Evolutionary conservation across 2,888 invertebrate species (phyloP), one percentile per base, ranked within the genome.

Genomic region (Lasioglossum lativentre): DNA sequence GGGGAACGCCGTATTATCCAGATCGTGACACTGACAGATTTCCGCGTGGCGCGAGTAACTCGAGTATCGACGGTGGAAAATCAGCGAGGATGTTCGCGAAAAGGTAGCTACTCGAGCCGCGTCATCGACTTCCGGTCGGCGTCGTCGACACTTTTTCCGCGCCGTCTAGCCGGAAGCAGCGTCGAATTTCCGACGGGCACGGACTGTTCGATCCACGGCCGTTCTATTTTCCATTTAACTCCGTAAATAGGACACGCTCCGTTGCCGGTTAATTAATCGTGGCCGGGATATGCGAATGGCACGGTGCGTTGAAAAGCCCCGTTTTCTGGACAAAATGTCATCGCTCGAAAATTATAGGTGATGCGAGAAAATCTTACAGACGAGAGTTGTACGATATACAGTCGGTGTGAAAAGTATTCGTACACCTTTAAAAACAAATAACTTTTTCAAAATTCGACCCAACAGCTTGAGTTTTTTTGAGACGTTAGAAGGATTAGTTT

Each of bases 211-310:
- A 72, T 82, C 75, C 63, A 63, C 52, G 34, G 42, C 19, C 83
- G 89, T 85, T 82, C 89, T 74, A 89, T 89, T 88, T 89, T 89
- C 84, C 80, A 85, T 88, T 89, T 86, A 85, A 85, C 66, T 76
- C 75, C 47, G 86, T 83, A 89, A 88, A 89, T 88, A 75, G 86
- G 85, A 82, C 89, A 88, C 86, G 88, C 85, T 85, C 71, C 81
- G 79, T 72, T 82, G 84, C 79, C 74, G 83, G 88, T 86, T 89
- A 89, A 89, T 89, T 89, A 88, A 86, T 89, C 89, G 85, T 78
- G 83, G 82, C 85, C 70, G 85, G 83, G 81, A 88, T 34, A 34
- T 83, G 89, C 79, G 82, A 81, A 75, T 42, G 76, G 4, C 78
- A 85, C 82, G 10, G 10, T 10, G 52, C 52, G 52, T 56, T 56